Percentiles rank a stretch among this genome's conserved stretches.
Conservation (phyloP, 2,113 vertebrate genomes). For the Pao palembangensis region DNA sequence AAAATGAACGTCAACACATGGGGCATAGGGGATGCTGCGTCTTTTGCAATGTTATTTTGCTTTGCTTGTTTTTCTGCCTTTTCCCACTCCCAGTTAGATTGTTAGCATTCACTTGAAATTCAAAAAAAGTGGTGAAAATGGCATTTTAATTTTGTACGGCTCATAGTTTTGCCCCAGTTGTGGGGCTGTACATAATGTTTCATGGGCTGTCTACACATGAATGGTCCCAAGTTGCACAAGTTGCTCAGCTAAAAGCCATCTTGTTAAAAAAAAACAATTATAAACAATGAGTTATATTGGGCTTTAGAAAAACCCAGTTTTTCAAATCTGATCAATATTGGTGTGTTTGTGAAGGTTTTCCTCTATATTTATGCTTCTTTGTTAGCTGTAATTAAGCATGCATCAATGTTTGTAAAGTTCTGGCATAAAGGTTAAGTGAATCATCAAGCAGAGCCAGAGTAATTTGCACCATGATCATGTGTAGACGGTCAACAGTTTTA, state of each 20-base stretch:
- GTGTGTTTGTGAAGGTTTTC: background rate
- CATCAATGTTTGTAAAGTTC: slow-evolving; percentile 6
- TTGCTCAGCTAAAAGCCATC: slow-evolving; percentile 8
- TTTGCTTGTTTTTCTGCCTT: slow-evolving; percentile 47
- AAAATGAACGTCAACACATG: slow-evolving; percentile 72
- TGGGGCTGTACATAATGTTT: slow-evolving; percentile 87
- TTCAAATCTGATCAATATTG: slow-evolving; percentile 5
- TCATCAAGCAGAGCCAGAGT: background rate
- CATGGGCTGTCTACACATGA: slow-evolving; percentile 38
- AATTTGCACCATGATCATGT: slow-evolving; percentile 21
- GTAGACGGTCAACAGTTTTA: slow-evolving; percentile 84
- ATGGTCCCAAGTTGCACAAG: slow-evolving; percentile 9
- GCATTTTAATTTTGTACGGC: slow-evolving; percentile 65
- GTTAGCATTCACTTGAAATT: slow-evolving; percentile 54
- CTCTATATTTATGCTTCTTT: background rate
- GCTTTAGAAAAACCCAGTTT: slow-evolving; percentile 16
- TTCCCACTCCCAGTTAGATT: slow-evolving; percentile 24
- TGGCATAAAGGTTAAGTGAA: background rate
- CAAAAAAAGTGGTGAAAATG: slow-evolving; percentile 40
- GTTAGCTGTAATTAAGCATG: slow-evolving; percentile 1
- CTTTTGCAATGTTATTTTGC: slow-evolving; percentile 48
- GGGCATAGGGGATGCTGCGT: slow-evolving; percentile 34
- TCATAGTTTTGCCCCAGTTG: slow-evolving; percentile 41
- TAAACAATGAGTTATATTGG: slow-evolving; percentile 12
- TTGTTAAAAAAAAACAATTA: slow-evolving; percentile 7